phyloP scores from a whole-genome alignment of 2,888 invertebrate species.

The Lithodes maja region DNA sequence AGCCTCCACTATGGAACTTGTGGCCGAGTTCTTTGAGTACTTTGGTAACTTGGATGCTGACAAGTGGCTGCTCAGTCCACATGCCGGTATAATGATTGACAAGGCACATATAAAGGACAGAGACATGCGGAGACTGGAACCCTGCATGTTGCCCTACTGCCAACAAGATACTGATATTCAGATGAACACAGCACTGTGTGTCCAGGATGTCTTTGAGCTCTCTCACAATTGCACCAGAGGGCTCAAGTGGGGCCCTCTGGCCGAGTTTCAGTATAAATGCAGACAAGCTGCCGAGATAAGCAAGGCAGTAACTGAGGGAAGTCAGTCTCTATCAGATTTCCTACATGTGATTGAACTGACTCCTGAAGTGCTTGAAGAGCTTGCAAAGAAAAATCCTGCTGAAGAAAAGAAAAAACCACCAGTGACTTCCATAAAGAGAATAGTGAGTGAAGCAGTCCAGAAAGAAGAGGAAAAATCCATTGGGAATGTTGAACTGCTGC shows the following conservation, averaged over 20 bases:
- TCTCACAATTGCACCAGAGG: constrained; percentile 65
- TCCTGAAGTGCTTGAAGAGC: constrained; percentile 11
- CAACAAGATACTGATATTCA: constrained; percentile 26
- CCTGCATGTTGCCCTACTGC: constrained; percentile 40
- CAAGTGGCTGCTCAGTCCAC: constrained; percentile 57
- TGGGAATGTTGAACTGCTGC: not conserved
- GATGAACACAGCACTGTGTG: constrained; percentile 51
- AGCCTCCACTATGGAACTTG: constrained; percentile 43
- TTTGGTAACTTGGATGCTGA: constrained; percentile 44
- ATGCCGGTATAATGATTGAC: constrained; percentile 46
- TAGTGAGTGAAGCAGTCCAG: not conserved
- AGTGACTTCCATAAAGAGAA: constrained; percentile 17
- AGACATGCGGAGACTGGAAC: constrained; percentile 8
- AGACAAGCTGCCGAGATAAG: constrained; percentile 42
- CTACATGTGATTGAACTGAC: constrained; percentile 40
- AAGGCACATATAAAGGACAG: constrained; percentile 27
- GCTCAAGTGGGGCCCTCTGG: constrained; percentile 33
- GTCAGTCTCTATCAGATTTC: constrained; percentile 47
- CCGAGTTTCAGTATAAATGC: constrained; percentile 63
- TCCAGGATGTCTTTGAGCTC: constrained; percentile 70
- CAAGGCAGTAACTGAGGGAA: constrained; percentile 15
- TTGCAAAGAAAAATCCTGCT: not conserved
- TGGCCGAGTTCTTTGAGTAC: constrained; percentile 60
- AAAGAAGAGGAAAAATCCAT: not conserved
- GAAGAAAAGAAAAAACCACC: not conserved